These are phyloP conservation scores for Microtus oregoni DNA, from an alignment of 2,113 vertebrate species.

Conservation along the genomic window DNA sequence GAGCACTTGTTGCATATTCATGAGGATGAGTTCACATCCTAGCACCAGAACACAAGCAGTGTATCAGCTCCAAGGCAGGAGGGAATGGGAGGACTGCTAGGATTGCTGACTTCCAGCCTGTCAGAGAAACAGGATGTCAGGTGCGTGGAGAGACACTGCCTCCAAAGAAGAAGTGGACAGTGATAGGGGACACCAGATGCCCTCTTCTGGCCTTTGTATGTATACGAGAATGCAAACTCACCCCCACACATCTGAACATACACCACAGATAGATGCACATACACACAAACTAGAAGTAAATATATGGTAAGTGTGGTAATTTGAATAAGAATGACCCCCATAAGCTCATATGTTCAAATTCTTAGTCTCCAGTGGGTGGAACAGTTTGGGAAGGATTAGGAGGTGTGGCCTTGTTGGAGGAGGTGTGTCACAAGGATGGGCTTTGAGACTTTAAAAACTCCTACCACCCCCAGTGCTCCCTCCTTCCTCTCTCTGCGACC, in stretches of 20 bases:
- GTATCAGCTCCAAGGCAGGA: too few species aligned
- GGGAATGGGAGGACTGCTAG: background rate
- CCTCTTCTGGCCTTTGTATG: background rate
- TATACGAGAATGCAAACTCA: background rate
- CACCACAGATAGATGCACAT: background rate
- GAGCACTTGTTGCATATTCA: background rate
- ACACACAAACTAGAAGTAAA: background rate
- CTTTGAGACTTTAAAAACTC: background rate
- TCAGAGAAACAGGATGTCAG: too few species aligned
- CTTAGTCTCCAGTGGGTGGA: background rate
- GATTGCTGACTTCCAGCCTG: background rate
- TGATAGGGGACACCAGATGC: background rate
- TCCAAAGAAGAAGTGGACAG: background rate
- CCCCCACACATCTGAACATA: background rate
- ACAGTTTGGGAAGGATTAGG: background rate
- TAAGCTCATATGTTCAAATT: too few species aligned
- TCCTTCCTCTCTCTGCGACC: background rate
- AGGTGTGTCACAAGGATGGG: background rate
- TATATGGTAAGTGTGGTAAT: background rate
- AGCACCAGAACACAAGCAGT: too few species aligned
- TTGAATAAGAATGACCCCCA: background rate
- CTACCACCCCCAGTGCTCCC: background rate
- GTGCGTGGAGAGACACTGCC: too few species aligned
- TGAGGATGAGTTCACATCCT: background rate
- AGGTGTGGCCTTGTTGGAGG: background rate